These are phyloP conservation scores for Bettongia penicillata DNA, from an alignment of 2,113 vertebrate species.

Conservation along the genomic window DNA sequence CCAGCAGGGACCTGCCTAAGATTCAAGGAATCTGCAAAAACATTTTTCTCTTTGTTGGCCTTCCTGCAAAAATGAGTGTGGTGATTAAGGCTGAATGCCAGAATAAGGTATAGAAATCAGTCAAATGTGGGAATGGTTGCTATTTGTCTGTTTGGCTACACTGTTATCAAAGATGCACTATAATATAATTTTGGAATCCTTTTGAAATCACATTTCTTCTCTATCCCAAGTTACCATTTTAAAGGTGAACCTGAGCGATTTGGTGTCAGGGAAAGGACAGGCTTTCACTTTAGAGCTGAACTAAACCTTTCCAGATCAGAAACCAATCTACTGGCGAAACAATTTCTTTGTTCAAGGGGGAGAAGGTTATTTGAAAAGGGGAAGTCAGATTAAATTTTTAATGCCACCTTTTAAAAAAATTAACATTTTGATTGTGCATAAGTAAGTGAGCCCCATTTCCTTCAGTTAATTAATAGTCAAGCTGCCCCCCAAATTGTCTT, in stretches of 20 bases:
- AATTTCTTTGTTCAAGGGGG: neutral
- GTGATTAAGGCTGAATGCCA: neutral
- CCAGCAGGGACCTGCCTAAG: conserved; percentile 52
- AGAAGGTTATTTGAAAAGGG: neutral
- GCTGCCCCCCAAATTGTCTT: neutral
- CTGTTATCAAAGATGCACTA: neutral
- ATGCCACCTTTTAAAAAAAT: neutral
- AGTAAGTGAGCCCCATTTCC: neutral
- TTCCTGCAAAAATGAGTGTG: neutral
- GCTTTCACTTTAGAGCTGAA: neutral
- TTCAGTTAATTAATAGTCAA: neutral
- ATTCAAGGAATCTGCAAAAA: neutral
- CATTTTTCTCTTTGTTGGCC: conserved; percentile 6
- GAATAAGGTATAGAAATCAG: neutral
- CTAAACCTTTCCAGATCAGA: neutral
- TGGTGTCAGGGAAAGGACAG: neutral
- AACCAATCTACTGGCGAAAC: neutral
- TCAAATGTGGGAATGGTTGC: neutral
- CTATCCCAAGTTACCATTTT: conserved; percentile 37
- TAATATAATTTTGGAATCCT: conserved; percentile 5
- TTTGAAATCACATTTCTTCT: neutral
- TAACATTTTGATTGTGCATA: neutral
- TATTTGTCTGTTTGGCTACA: neutral
- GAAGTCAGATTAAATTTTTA: neutral
- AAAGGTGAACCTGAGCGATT: conserved; percentile 16